Conservation (phyloP, 2,113 vertebrate species). For the Cyrtonyx montezumae region DNA sequence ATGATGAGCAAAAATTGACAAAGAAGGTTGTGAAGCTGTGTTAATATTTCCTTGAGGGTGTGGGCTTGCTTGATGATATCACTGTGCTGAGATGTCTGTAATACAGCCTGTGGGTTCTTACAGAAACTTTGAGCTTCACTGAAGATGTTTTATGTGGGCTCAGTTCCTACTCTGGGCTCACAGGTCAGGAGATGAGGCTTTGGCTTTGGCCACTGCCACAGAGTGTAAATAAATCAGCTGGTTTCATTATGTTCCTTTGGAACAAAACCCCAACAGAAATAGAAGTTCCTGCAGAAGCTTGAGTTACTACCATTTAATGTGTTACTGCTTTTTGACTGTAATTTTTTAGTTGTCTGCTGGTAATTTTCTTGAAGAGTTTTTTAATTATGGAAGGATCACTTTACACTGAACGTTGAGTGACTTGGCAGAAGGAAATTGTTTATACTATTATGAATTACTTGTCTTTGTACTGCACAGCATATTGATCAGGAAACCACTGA, state of each 20-base stretch:
- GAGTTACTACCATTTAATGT: not conserved
- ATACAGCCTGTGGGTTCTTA: not conserved
- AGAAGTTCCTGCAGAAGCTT: not conserved
- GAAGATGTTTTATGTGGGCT: not conserved
- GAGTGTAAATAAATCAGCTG: not conserved
- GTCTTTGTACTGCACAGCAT: not conserved
- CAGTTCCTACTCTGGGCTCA: not conserved
- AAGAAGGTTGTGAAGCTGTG: not conserved
- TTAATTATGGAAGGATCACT: not conserved
- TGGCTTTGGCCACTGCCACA: not conserved
- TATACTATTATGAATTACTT: slow-evolving; percentile 1
- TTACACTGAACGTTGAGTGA: not conserved
- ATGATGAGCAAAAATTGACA: not conserved
- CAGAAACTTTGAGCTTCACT: not conserved
- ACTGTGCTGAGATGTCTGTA: not conserved
- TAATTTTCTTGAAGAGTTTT: slow-evolving; percentile 14
- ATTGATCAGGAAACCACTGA: not conserved
- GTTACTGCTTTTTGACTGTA: not conserved
- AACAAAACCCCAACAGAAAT: not conserved
- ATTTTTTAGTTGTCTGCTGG: slow-evolving; percentile 18
- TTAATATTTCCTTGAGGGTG: not conserved
- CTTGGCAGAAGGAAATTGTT: slow-evolving; percentile 37
- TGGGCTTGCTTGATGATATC: not conserved
- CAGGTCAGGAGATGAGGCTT: not conserved
- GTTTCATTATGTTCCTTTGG: not conserved